Evolutionary conservation across 1,140 invertebrate species (phyloP).

Genomic region (Neodiprion lecontei): DNA sequence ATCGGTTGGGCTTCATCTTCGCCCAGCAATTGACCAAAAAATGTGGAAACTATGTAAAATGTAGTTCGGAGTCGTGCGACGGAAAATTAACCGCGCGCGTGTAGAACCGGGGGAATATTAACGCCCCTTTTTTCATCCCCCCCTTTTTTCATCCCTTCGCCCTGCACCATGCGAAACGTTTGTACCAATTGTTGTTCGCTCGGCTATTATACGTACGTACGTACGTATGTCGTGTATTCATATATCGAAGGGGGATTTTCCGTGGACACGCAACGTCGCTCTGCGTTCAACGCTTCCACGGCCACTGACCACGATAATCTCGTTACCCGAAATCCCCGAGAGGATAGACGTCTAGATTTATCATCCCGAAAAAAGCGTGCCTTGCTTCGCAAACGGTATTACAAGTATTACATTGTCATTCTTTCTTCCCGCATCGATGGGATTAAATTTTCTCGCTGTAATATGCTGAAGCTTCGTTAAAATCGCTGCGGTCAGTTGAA

Average conservation of each 20-base stretch:
- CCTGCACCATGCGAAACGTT: not conserved
- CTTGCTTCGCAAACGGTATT: not conserved
- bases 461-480: too few species aligned
- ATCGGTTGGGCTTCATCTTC: too few species aligned
- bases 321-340: slow-evolving; percentile 1
- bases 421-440: too few species aligned
- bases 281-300: too few species aligned
- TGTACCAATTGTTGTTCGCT: not conserved
- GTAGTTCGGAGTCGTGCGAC: too few species aligned
- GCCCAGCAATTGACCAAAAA: too few species aligned
- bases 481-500: too few species aligned
- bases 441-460: too few species aligned
- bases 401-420: too few species aligned
- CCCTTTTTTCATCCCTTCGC: not conserved
- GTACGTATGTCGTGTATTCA: not conserved
- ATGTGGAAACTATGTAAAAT: too few species aligned
- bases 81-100: not conserved
- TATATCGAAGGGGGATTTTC: not conserved
- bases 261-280: too few species aligned
- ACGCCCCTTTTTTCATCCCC: not conserved
- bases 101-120: too few species aligned
- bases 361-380: not conserved
- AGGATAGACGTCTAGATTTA: not conserved
- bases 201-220: not conserved
- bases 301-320: not conserved